Conservation (phyloP, 2,888 invertebrate species). For the Anoplius nigerrimus region DNA sequence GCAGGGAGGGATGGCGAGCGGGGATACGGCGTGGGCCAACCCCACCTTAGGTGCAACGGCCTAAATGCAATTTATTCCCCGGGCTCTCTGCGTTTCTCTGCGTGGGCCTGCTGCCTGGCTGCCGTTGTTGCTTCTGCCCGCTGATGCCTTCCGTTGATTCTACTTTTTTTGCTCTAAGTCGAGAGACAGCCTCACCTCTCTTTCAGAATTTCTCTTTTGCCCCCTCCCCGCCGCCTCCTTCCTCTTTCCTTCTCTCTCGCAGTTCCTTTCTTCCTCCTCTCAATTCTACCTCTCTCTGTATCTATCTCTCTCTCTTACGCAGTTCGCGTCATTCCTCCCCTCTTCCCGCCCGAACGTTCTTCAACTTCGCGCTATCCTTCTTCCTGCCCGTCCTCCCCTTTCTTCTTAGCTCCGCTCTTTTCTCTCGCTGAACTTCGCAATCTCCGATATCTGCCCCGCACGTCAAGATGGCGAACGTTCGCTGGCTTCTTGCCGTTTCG, state of each 20-base stretch:
- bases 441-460: conserved; percentile 14
- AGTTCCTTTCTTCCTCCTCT: too few species aligned
- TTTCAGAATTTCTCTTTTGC: conserved; percentile 33
- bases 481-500: conserved; percentile 16
- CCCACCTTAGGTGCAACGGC: conserved; percentile 70
- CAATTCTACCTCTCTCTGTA: conserved; percentile 34
- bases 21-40: conserved; percentile 50
- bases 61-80: conserved; percentile 72
- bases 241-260: conserved; percentile 34
- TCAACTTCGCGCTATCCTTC: conserved; percentile 13
- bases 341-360: not conserved
- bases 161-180: conserved; percentile 18
- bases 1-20: not conserved
- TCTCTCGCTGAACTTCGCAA: not conserved
- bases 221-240: not conserved
- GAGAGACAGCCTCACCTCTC: conserved; percentile 6
- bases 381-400: conserved; percentile 23
- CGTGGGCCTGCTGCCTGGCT: conserved; percentile 32
- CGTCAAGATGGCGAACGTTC: conserved; percentile 17
- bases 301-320: conserved; percentile 41
- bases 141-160: conserved; percentile 1
- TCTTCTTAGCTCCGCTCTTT: conserved; percentile 16
- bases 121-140: not conserved
- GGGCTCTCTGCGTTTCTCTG: conserved; percentile 55
- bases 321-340: too few species aligned